A percentile compares a stretch with the other conserved stretches of the same genome.
phyloP scores from a whole-genome alignment of 2,113 vertebrate species.

The Oncorhynchus clarkii region DNA sequence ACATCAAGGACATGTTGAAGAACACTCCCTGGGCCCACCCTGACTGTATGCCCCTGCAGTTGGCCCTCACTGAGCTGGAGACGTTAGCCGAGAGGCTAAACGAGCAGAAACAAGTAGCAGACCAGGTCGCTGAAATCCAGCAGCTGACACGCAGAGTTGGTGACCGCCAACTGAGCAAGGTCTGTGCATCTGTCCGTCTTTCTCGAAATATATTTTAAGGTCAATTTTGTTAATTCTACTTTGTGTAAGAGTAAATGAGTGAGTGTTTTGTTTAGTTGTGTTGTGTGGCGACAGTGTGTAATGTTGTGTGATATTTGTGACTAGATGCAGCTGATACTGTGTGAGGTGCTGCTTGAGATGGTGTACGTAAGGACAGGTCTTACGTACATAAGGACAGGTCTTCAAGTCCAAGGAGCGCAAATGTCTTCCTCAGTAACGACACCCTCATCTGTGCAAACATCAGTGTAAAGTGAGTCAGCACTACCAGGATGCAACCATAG shows the following conservation, averaged over 20 bases:
- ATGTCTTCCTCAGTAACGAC: conserved; percentile 86
- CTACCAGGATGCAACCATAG: background rate
- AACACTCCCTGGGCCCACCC: conserved; percentile 81
- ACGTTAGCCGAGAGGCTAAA: conserved; percentile 84
- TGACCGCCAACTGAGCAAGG: no score
- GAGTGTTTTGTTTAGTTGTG: no score
- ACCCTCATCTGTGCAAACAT: conserved; percentile 87
- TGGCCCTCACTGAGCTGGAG: conserved; percentile 87
- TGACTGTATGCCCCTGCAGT: conserved; percentile 80
- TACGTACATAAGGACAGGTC: conserved; percentile 78
- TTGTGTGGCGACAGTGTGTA: no score
- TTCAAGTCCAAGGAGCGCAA: conserved; percentile 90
- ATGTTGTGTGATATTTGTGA: conserved; percentile 20
- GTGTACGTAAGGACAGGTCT: conserved; percentile 84
- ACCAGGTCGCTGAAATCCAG: conserved; percentile 83
- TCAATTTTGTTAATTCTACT: no score
- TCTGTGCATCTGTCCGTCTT: no score
- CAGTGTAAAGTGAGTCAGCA: conserved; percentile 81
- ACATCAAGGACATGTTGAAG: conserved; percentile 84
- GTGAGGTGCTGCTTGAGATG: conserved; percentile 85
- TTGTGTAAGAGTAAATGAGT: no score
- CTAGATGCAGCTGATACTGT: conserved; percentile 83
- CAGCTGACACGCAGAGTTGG: conserved; percentile 81
- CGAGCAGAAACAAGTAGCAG: conserved; percentile 83
- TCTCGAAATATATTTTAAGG: no score